Base-by-base conservation (phyloP, 2,113 vertebrate species). In the Halichoeres trimaculatus region DNA sequence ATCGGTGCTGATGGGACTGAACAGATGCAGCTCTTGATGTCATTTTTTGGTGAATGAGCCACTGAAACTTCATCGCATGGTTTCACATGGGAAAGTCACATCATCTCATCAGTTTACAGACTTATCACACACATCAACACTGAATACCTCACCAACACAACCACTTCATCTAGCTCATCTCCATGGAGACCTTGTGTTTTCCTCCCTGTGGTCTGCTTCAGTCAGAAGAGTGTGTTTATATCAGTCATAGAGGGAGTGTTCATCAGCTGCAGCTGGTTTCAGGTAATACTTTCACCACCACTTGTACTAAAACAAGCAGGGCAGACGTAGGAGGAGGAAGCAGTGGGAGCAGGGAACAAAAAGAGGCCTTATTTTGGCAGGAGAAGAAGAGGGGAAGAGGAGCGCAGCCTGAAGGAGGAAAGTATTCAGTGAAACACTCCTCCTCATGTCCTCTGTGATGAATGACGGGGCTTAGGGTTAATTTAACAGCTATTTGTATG, bases 81-180 rank as follows among this genome's bases (percentile, higher is more conserved):
- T 51, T 56, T 66, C 59, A 53, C 65, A 68, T 86, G 86, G 74
- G 86, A 85, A 85, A 8, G 62, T 34, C 14, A 13, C 11, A 14
- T 36, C 23, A 11, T 52, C 47, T 58, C 59, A 79, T 78, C 59
- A 43, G 64, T 74, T 84, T 62, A 58, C 64, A 61, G 52, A 14
- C 51, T 22, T 34, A 23, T 74, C 53, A 47, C 40, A 57, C 41
- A 59, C 20, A 35, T 76, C 69, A 84, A 47, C 81, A 35, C 56
- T 36, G 52, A 23, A 45, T 57, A 30, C 58, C 20, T 53, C 11
- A 65, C 72, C 81, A 86, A 43, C 59, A 26, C 14, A 47, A 63
- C 24, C 64, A 35, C 57, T 60, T 65, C 54, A 52, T 62, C 38
- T 12, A 60, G 53, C 47, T 65, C 9, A 64, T 52, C n/a, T 47